These are phyloP conservation scores for Metaphire vulgaris DNA, from an alignment of 1,140 invertebrate genomes.

Conservation along the genomic window DNA sequence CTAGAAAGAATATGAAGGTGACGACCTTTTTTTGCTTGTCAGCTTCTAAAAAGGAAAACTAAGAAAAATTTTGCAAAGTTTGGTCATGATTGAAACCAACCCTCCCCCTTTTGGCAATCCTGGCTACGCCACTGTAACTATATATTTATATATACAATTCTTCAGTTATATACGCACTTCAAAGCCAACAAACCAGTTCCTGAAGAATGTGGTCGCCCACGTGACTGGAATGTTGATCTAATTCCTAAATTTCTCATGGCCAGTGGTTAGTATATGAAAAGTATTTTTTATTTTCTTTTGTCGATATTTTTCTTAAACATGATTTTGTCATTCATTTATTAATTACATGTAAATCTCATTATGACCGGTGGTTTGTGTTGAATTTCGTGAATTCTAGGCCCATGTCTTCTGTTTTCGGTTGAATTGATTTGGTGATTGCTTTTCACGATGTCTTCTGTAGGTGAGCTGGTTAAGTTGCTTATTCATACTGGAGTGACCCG, in stretches of 20 bases:
- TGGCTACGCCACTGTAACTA: too few species aligned
- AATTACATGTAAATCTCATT: background rate
- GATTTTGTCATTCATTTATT: background rate
- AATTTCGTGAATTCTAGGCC: background rate
- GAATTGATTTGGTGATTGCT: conserved; percentile 29
- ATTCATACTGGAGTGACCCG: too few species aligned
- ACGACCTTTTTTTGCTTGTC: too few species aligned
- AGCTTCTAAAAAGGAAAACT: too few species aligned
- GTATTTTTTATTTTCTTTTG: conserved; percentile 13
- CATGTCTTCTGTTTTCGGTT: background rate
- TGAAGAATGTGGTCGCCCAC: conserved; percentile 9
- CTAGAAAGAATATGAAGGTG: too few species aligned
- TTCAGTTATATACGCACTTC: conserved; percentile 11
- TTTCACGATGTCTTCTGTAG: too few species aligned
- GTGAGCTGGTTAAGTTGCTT: conserved; percentile 88
- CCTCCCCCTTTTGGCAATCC: too few species aligned
- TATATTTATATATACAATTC: too few species aligned
- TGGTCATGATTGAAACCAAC: too few species aligned
- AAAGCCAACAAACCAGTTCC: conserved; percentile 10
- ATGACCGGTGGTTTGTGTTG: background rate
- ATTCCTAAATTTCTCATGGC: too few species aligned
- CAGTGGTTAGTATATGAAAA: conserved; percentile 60
- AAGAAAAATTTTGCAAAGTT: too few species aligned
- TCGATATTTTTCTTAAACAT: background rate
- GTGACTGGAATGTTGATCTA: conserved; percentile 99